These are phyloP conservation scores for Calephelis perditalis DNA, from an alignment of 2,888 invertebrate species.

Conservation along the genomic window DNA sequence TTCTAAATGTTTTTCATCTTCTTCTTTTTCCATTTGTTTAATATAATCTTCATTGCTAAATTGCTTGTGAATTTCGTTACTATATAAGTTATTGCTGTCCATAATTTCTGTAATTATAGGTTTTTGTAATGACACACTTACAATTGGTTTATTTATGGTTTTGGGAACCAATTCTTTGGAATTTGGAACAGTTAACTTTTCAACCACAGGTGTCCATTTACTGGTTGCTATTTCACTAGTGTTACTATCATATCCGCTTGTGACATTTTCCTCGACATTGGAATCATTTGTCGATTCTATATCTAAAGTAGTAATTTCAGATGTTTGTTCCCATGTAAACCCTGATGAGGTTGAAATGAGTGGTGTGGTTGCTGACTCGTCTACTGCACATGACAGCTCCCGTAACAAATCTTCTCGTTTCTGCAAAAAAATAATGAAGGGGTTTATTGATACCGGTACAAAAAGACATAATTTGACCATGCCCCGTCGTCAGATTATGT, in stretches of 20 bases:
- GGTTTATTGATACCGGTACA: too few species aligned
- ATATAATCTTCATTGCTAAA: constrained; percentile 43
- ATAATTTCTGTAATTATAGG: constrained; percentile 40
- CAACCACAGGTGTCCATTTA: constrained; percentile 35
- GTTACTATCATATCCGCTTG: constrained; percentile 48
- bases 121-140: constrained; percentile 37
- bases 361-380: constrained; percentile 57
- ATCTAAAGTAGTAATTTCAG: constrained; percentile 43
- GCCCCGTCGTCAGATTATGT: too few species aligned
- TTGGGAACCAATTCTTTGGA: constrained; percentile 29
- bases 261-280: constrained; percentile 45
- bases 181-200: constrained; percentile 28
- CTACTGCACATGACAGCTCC: constrained; percentile 78
- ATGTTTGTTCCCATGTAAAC: constrained; percentile 40
- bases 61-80: constrained; percentile 55
- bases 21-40: constrained; percentile 52
- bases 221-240: constrained; percentile 39
- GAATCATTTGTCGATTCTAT: constrained; percentile 47
- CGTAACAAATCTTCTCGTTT: constrained; percentile 79
- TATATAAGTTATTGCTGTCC: constrained; percentile 53
- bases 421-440: constrained; percentile 47
- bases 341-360: constrained; percentile 37
- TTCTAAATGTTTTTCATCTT: constrained; percentile 59
- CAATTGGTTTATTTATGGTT: constrained; percentile 22
- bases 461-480: too few species aligned